Evolutionary conservation across 2,113 vertebrate genomes (phyloP).

Genomic region (Rhabdornis inornatus): DNA sequence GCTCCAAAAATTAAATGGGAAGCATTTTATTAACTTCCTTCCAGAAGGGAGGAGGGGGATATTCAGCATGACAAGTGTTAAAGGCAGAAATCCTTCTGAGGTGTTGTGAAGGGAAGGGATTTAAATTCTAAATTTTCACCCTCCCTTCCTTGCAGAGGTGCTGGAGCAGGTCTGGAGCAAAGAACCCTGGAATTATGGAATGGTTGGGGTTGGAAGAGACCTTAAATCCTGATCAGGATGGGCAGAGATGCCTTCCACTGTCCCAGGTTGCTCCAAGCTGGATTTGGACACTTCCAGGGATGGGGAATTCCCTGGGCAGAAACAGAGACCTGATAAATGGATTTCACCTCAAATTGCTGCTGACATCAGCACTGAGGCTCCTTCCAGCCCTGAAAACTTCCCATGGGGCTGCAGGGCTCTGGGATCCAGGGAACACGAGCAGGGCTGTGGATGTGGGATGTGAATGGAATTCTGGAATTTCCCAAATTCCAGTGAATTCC

Average conservation of each 20-base stretch:
- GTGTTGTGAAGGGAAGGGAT: neutral
- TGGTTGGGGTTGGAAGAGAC: neutral
- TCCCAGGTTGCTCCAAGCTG: accelerated
- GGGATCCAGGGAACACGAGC: neutral
- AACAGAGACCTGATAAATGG: accelerated
- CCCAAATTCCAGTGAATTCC: accelerated
- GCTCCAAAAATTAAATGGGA: constrained; percentile 48
- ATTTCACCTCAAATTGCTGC: neutral
- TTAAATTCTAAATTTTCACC: neutral
- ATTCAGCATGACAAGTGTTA: neutral
- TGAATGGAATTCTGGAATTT: neutral
- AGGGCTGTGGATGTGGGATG: too few relatives aligned
- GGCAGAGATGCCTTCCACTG: accelerated
- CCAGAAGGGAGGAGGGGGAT: neutral
- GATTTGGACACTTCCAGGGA: neutral
- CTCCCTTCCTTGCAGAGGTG: neutral
- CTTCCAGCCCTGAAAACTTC: neutral
- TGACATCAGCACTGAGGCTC: neutral
- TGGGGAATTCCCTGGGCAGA: neutral
- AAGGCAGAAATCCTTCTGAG: neutral
- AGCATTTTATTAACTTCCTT: constrained; percentile 36
- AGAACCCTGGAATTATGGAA: neutral
- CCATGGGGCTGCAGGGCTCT: neutral
- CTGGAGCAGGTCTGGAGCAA: neutral
- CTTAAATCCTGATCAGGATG: too few relatives aligned